Evolutionary conservation across 2,888 invertebrate genomes (phyloP).

Genomic region (Metallyticus violacea): DNA sequence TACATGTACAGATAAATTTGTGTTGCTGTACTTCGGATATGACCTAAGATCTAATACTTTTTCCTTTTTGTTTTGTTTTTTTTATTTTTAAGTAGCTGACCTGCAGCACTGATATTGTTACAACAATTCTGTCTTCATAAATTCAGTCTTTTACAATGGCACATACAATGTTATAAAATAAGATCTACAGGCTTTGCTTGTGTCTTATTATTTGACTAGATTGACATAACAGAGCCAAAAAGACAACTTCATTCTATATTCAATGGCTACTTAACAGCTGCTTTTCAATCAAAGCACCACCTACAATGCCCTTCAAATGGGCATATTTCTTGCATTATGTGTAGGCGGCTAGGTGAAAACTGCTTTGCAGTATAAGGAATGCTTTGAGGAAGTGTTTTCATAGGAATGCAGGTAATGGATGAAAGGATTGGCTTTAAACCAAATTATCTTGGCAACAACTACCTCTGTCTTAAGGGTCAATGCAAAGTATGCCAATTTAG

Average conservation of each 20-base stretch:
- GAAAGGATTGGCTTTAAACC: neutral
- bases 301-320: neutral
- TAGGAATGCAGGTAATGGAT: neutral
- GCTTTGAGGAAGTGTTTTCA: neutral
- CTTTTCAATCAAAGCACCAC: neutral
- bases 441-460: neutral
- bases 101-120: neutral
- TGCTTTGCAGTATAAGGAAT: constrained; percentile 8
- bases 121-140: constrained; percentile 10
- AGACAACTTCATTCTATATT: neutral
- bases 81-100: neutral
- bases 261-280: neutral
- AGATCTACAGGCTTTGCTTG: neutral
- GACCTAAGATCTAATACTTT: neutral
- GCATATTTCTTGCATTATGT: neutral
- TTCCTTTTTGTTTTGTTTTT: too few relatives aligned
- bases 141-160: constrained; percentile 28
- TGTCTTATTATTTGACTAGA: neutral
- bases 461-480: neutral
- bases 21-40: constrained; percentile 1
- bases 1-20: neutral
- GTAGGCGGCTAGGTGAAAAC: neutral
- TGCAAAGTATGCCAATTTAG: neutral
- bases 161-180: constrained; percentile 10
- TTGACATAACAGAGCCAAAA: too few relatives aligned